These are phyloP conservation scores for Uropetala carovei DNA, from an alignment of 2,888 invertebrate genomes.

Conservation along the genomic window DNA sequence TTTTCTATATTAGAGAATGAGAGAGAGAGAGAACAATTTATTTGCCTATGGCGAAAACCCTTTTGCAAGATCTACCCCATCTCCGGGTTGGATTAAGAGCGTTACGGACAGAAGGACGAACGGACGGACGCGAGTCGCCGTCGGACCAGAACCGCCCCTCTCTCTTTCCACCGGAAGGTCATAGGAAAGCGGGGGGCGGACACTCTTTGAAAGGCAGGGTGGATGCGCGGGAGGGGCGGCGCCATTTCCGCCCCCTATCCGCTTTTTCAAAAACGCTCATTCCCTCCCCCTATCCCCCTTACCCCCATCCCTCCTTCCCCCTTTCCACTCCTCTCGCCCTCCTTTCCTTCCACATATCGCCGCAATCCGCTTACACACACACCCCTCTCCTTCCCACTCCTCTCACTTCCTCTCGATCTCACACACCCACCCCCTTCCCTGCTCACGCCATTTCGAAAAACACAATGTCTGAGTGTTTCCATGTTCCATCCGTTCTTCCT, in stretches of 20 bases:
- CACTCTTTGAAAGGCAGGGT: not conserved
- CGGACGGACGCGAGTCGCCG: not conserved
- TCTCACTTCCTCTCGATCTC: not conserved
- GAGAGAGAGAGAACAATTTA: not conserved
- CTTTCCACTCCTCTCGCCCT: too few relatives aligned
- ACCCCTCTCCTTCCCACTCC: not conserved
- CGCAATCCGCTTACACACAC: not conserved
- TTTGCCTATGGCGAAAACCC: not conserved
- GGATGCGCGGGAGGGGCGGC: not conserved
- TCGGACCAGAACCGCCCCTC: not conserved
- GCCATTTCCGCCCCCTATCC: not conserved
- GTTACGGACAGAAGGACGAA: not conserved
- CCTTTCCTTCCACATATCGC: not conserved
- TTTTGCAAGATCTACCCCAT: not conserved
- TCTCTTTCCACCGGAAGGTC: constrained; percentile 12
- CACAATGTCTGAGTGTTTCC: not conserved
- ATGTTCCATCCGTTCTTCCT: too few relatives aligned
- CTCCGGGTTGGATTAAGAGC: not conserved
- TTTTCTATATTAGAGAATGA: too few relatives aligned
- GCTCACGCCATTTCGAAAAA: not conserved
- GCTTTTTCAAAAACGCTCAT: too few relatives aligned
- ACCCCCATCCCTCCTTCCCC: too few relatives aligned
- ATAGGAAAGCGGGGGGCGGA: not conserved
- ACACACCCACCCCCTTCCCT: not conserved
- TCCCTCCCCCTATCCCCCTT: too few relatives aligned